Evolutionary conservation across 2,888 invertebrate genomes (phyloP).

Genomic region (Spisula subtruncata): DNA sequence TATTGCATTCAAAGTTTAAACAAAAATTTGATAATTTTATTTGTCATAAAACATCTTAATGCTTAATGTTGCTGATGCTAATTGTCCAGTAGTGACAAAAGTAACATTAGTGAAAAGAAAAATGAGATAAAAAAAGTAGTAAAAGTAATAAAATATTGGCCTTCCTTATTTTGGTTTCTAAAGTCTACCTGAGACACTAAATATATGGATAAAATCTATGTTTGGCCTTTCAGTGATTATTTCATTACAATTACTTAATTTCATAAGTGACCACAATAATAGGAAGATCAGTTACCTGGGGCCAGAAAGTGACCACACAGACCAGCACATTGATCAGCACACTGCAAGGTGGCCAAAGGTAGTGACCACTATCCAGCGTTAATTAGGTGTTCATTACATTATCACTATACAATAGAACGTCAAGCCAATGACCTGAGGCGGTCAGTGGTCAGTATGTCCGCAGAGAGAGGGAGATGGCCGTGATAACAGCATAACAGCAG

Average conservation of each 20-base stretch:
- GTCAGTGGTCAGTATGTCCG: neutral
- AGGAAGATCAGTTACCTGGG: neutral
- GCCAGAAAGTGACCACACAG: slow-evolving; percentile 12
- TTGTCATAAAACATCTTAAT: too few species aligned
- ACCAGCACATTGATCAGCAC: neutral
- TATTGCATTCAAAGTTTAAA: too few species aligned
- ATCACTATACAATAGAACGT: slow-evolving; percentile 53
- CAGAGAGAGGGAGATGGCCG: slow-evolving; percentile 40
- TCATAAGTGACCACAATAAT: slow-evolving; percentile 7
- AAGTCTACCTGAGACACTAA: too few species aligned
- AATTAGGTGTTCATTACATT: slow-evolving; percentile 70
- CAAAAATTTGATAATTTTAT: too few species aligned
- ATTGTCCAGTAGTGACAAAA: too few species aligned
- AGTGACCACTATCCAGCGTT: slow-evolving; percentile 50
- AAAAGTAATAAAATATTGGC: too few species aligned
- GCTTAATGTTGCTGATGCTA: too few species aligned
- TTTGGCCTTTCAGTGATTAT: neutral
- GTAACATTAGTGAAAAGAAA: too few species aligned
- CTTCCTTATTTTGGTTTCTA: too few species aligned
- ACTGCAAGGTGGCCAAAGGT: neutral
- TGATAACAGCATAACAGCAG: slow-evolving; percentile 42
- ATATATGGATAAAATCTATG: too few species aligned
- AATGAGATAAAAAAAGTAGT: too few species aligned
- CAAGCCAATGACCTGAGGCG: slow-evolving; percentile 39
- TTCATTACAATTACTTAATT: slow-evolving; percentile 5